These are phyloP conservation scores for Catocala sponsa DNA, from an alignment of 2,888 invertebrate species.

Conservation along the genomic window DNA sequence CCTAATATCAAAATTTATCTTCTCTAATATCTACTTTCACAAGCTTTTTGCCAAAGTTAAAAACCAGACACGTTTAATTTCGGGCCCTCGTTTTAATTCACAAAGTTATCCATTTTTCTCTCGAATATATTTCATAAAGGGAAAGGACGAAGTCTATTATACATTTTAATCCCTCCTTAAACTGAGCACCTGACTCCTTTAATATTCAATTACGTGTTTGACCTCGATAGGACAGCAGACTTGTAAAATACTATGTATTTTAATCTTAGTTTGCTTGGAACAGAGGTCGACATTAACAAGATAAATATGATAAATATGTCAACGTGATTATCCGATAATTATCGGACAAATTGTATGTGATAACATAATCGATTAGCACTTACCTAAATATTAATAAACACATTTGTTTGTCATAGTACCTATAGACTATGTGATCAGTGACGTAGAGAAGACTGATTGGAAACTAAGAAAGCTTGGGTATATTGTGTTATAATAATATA, in stretches of 20 bases:
- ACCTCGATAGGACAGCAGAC: conserved; percentile 32
- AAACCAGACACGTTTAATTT: conserved; percentile 41
- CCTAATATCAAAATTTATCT: conserved; percentile 37
- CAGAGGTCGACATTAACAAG: no score
- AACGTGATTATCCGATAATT: no score
- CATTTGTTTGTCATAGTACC: no score
- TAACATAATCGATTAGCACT: no score
- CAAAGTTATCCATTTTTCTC: conserved; percentile 37
- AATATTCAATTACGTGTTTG: conserved; percentile 44
- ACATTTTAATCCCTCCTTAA: conserved; percentile 36
- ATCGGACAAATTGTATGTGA: no score
- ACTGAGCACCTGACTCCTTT: conserved; percentile 36
- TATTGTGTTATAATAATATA: no score
- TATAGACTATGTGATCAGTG: no score
- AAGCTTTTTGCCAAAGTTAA: conserved; percentile 37
- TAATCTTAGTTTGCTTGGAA: conserved; percentile 11
- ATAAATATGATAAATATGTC: no score
- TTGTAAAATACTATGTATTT: conserved; percentile 13
- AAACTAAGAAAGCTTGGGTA: no score
- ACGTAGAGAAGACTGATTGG: no score
- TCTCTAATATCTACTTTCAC: conserved; percentile 36
- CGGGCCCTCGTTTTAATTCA: conserved; percentile 36
- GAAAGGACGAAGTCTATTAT: conserved; percentile 31
- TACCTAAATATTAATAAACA: no score
- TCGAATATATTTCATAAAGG: conserved; percentile 28